Evolutionary conservation across 2,888 invertebrate genomes (phyloP), one percentile per base, ranked within the genome.

Genomic region (Sipha maydis): DNA sequence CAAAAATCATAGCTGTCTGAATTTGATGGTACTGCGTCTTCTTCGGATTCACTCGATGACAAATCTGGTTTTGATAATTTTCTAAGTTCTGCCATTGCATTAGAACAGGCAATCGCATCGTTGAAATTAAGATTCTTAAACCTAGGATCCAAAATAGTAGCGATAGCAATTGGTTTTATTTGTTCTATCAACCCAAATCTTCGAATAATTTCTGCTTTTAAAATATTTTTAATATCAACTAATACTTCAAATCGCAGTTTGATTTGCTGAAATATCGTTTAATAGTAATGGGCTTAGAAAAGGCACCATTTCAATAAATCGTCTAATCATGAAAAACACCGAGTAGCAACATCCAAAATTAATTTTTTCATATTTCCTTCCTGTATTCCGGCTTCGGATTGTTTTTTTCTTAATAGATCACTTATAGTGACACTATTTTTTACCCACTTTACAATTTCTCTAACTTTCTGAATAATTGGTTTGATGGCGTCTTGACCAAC

Each of bases 401-500:
- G 38, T 14, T 25, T 38, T 76, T 41, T 76, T 41, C 76, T 76
- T n/a, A 76, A 76, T 41, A 0, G 19, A 25, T 76, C 76, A 25
- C 41, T 76, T 7, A 41, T 38, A n/a, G 41, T 76, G 11, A 76
- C 76, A n/a, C 76, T 76, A 21, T n/a, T 76, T 25, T 76, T 76
- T 9, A 76, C 41, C 41, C 41, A 76, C 1, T 25, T 8, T 9
- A 76, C 41, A 41, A 76, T 38, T 25, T 76, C 41, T 0, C 41
- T 5, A 25, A 76, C 76, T 76, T 76, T 76, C 21, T 21, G 4
- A 41, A 76, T 76, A 0, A 76, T 8, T 9, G 41, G 76, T 38
- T 76, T 5, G 14, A 76, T 19, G 41, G 25, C 25, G 9, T 90
- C 91, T 25, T 76, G 75, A 25, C 3, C 5, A 9, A 76, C 41